Evolutionary conservation across 2,888 invertebrate species (phyloP), one percentile per base, ranked within the genome.

Genomic region (Zonitis immaculata): DNA sequence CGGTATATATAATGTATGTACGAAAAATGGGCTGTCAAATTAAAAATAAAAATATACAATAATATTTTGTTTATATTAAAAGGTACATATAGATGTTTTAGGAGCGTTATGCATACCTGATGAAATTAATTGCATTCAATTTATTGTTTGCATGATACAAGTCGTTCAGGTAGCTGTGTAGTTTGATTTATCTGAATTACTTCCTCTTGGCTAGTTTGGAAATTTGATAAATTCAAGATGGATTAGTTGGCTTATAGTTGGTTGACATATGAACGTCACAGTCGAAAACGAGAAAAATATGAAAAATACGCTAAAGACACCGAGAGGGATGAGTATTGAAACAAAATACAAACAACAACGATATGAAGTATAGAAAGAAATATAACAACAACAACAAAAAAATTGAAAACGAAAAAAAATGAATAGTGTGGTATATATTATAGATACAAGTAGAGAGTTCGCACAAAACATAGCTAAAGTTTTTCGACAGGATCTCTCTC

Each of bases 211-310:
- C 44, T 16, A 44, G 44, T 28, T 27, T 16, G 44, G 26, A 27
- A 27, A 35, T 42, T 47, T 53, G 54, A 49, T 49, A 47, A 46
- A 47, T 50, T 30, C 49, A 32, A 47, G 43, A 44, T 44, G 59
- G 72, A 75, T 74, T 73, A 72, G 70, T 74, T 71, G n/a, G n/a
- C n/a, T 72, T 68, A 58, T 66, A 67, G 72, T 71, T 70, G 70
- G 70, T 71, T 74, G 74, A 74, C 74, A 73, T 74, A 73, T 35
- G 35, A 18, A 35, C 72, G 76, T 75, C 75, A 74, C 71, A 70
- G 70, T 70, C 68, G 70, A 72, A 74, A 73, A 18, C 72, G 72
- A 73, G 75, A 72, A 75, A 75, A 75, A 74, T 35, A 75, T 75
- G 75, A 76, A 75, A 76, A 76, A 76, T 74, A 71, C 66, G 62